These are phyloP conservation scores for Chrysoperla carnea DNA, from an alignment of 1,140 invertebrate genomes.

Conservation along the genomic window DNA sequence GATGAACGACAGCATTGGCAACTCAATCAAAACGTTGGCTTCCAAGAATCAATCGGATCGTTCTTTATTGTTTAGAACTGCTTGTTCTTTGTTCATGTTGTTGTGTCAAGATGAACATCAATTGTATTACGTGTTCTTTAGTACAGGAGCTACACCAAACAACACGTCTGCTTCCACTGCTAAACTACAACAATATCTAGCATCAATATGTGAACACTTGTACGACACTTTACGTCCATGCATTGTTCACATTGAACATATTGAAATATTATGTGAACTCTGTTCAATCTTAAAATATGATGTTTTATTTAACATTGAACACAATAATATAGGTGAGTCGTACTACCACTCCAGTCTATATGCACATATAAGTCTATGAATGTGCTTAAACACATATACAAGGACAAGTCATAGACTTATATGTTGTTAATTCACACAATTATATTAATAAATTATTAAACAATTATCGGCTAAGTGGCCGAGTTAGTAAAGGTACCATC, in stretches of 20 bases:
- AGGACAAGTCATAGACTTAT: slow-evolving; percentile 54
- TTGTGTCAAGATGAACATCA: slow-evolving; percentile 84
- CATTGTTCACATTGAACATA: slow-evolving; percentile 92
- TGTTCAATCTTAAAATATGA: slow-evolving; percentile 86
- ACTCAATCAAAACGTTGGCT: slow-evolving; percentile 54
- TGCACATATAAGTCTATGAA: too few relatives aligned
- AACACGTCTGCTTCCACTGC: too few relatives aligned
- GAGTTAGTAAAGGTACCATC: neutral
- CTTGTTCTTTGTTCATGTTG: slow-evolving; percentile 77
- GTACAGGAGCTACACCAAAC: slow-evolving; percentile 38
- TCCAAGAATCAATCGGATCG: slow-evolving; percentile 61
- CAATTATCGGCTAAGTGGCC: slow-evolving; percentile 4
- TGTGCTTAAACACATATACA: too few relatives aligned
- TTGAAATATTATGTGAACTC: slow-evolving; percentile 93
- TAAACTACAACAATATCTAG: slow-evolving; percentile 47
- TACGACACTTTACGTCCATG: slow-evolving; percentile 91
- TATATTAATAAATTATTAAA: slow-evolving; percentile 8
- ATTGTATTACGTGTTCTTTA: slow-evolving; percentile 80
- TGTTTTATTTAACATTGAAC: slow-evolving; percentile 85
- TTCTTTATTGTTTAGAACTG: slow-evolving; percentile 70
- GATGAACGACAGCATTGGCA: slow-evolving; percentile 54
- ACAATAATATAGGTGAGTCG: too few relatives aligned
- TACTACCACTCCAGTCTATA: too few relatives aligned
- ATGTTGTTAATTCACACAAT: neutral
- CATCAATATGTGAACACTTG: slow-evolving; percentile 69